Evolutionary conservation across 2,797 vertebrate species (phyloP).

Genomic region (Oryzias sinensis): DNA sequence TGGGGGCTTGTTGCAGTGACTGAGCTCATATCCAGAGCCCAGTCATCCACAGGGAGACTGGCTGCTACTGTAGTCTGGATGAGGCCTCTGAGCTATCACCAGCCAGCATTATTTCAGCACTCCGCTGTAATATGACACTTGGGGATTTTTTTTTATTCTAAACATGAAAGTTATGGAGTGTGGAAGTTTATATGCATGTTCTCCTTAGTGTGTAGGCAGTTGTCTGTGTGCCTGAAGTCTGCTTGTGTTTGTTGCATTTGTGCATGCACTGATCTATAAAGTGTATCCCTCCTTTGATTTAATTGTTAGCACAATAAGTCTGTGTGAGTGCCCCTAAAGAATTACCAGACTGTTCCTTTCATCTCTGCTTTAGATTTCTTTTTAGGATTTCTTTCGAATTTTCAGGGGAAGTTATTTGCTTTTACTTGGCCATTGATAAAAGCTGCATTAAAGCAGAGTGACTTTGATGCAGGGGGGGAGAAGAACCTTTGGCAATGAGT

Average conservation of each 20-base stretch:
- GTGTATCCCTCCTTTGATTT: constrained; percentile 48
- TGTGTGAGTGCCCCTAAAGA: constrained; percentile 49
- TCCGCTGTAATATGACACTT: constrained; percentile 59
- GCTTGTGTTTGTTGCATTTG: constrained; percentile 8
- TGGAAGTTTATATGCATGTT: constrained; percentile 41
- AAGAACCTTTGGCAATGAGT: constrained; percentile 73
- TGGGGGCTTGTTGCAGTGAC: constrained; percentile 66
- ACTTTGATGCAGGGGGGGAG: constrained; percentile 75
- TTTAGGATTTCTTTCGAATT: constrained; percentile 64
- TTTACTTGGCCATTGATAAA: constrained; percentile 77
- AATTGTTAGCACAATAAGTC: constrained; percentile 47
- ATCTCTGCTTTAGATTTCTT: constrained; percentile 57
- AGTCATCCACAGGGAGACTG: constrained; percentile 66
- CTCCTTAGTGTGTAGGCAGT: neutral
- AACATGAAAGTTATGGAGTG: constrained; percentile 39
- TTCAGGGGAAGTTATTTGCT: constrained; percentile 67
- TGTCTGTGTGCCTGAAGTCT: constrained; percentile 7
- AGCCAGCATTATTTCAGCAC: constrained; percentile 62
- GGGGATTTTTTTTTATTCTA: constrained; percentile 49
- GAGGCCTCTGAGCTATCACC: constrained; percentile 61
- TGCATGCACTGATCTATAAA: constrained; percentile 15
- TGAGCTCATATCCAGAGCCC: constrained; percentile 67
- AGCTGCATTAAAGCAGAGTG: constrained; percentile 71
- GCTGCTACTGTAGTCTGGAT: constrained; percentile 68
- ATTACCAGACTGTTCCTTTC: constrained; percentile 49